A percentile compares a stretch with the other conserved stretches of the same genome.
These are phyloP conservation scores for Pionites leucogaster DNA, from an alignment of 2,113 vertebrate species.

Conservation along the genomic window DNA sequence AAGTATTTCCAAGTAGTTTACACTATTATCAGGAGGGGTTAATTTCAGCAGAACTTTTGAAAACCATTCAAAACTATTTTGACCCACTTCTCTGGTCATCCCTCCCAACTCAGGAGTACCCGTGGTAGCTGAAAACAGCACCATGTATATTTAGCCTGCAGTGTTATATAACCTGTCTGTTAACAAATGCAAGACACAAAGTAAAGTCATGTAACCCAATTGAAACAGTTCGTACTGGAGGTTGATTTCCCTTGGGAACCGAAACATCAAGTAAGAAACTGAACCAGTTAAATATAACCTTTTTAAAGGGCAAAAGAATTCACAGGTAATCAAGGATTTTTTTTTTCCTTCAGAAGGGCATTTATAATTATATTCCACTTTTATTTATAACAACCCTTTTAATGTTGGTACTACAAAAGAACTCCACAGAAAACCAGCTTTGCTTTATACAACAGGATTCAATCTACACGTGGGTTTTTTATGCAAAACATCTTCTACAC, in stretches of 20 bases:
- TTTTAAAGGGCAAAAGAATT: conserved; percentile 76
- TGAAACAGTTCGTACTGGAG: conserved; percentile 67
- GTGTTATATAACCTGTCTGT: conserved; percentile 68
- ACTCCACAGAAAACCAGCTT: conserved; percentile 53
- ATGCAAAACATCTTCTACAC: conserved; percentile 52
- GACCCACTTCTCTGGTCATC: background rate
- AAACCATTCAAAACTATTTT: background rate
- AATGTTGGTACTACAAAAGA: conserved; percentile 71
- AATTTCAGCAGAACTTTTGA: conserved; percentile 12
- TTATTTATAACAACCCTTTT: conserved; percentile 73
- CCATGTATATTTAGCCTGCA: conserved; percentile 54
- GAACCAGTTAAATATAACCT: conserved; percentile 74
- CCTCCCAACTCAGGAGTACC: background rate
- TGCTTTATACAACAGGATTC: conserved; percentile 58
- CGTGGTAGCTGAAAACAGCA: conserved; percentile 12
- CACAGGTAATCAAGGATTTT: conserved; percentile 72
- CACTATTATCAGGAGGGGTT: background rate
- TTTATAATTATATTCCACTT: conserved; percentile 75
- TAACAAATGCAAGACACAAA: conserved; percentile 73
- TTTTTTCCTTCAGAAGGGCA: conserved; percentile 60
- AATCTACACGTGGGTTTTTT: conserved; percentile 56
- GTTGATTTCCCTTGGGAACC: conserved; percentile 74
- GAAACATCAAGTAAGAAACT: conserved; percentile 73
- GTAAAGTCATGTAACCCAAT: conserved; percentile 73
- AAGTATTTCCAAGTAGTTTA: background rate